Evolutionary conservation across 2,113 vertebrate species (phyloP).

Genomic region (Indicator maculatus): DNA sequence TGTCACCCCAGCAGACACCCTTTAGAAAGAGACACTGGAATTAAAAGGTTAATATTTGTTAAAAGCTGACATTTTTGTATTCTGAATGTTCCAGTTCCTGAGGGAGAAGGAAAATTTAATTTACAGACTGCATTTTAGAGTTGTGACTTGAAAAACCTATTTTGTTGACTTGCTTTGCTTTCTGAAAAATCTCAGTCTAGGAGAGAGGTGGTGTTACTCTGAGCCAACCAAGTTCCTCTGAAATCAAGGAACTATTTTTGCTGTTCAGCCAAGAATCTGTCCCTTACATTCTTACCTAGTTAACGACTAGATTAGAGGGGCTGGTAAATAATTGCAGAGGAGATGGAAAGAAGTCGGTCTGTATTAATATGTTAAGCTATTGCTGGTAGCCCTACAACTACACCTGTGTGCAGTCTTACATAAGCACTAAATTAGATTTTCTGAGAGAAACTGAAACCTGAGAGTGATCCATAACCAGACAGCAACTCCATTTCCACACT

Average conservation of each 20-base stretch:
- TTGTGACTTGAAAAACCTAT: conserved; percentile 5
- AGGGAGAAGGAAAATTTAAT: not conserved
- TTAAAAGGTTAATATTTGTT: conserved; percentile 68
- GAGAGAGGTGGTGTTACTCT: not conserved
- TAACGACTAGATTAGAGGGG: conserved; percentile 12
- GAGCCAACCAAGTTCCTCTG: not conserved
- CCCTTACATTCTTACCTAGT: not conserved
- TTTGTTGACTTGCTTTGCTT: conserved; percentile 36
- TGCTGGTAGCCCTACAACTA: not conserved
- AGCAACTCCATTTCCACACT: not conserved
- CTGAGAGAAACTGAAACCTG: not conserved
- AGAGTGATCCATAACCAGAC: not conserved
- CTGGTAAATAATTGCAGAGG: conserved; percentile 22
- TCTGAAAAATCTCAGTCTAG: conserved; percentile 11
- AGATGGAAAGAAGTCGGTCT: not conserved
- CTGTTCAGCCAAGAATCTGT: not conserved
- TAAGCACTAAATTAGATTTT: not conserved
- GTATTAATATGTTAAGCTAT: not conserved
- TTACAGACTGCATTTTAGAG: conserved; percentile 1
- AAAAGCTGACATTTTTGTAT: conserved; percentile 38
- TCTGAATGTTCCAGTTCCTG: conserved; percentile 5
- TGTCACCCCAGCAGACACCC: not conserved
- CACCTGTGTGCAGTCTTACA: not conserved
- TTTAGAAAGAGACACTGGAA: conserved; percentile 53
- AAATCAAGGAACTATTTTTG: not conserved